Conservation (phyloP, 1,140 invertebrate species). For the Nephila pilipes region DNA sequence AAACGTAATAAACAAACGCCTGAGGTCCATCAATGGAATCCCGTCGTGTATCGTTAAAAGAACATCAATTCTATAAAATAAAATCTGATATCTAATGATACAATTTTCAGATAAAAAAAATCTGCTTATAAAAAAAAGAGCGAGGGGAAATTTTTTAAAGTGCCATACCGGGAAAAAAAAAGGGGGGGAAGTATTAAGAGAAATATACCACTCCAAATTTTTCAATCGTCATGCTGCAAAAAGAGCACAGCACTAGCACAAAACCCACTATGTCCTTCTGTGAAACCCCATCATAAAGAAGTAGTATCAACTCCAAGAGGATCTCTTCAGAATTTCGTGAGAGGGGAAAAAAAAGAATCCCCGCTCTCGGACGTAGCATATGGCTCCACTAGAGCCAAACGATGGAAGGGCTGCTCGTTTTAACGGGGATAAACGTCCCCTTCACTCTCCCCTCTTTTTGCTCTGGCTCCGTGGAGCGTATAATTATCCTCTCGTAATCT, state of each 20-base stretch:
- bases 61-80: too few species aligned
- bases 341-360: background rate
- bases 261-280: background rate
- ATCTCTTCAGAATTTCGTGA: slow-evolving; percentile 29
- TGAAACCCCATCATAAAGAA: background rate
- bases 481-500: slow-evolving; percentile 45
- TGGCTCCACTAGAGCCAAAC: background rate
- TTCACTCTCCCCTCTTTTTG: background rate
- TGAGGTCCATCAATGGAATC: too few species aligned
- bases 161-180: too few species aligned
- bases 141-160: too few species aligned
- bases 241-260: background rate
- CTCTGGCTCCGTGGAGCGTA: slow-evolving; percentile 17
- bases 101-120: too few species aligned
- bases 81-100: too few species aligned
- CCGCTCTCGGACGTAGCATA: background rate
- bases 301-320: slow-evolving; percentile 21
- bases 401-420: slow-evolving; percentile 36
- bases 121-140: too few species aligned
- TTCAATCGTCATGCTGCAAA: background rate
- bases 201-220: background rate
- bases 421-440: slow-evolving; percentile 2
- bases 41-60: too few species aligned
- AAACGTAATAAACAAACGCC: too few species aligned
- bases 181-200: too few species aligned